A percentile compares a stretch with the other conserved stretches of the same genome.
Evolutionary conservation across 2,797 vertebrate species (phyloP).

Genomic region (Falco cherrug): DNA sequence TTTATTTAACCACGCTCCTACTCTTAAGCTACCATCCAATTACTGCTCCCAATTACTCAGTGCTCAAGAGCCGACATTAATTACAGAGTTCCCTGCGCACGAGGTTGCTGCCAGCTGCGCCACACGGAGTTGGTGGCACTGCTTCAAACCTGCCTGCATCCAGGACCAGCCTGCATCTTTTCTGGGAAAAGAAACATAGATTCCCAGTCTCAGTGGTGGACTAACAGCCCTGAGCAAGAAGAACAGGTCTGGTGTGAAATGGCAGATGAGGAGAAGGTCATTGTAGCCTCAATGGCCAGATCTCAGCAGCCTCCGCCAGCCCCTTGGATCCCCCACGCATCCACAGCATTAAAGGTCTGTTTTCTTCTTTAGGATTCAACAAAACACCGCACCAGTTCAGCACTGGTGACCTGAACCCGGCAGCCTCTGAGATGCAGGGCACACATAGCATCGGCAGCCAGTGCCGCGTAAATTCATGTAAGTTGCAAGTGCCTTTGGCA

Average conservation of each 20-base stretch:
- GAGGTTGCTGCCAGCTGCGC: background rate
- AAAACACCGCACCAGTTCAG: background rate
- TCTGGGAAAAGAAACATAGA: background rate
- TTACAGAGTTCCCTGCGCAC: background rate
- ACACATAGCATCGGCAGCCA: background rate
- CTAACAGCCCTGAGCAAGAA: background rate
- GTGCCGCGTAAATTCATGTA: fast-evolving
- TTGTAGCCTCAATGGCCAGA: fast-evolving
- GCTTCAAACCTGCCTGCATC: background rate
- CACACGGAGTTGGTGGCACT: fast-evolving
- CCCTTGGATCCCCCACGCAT: fast-evolving
- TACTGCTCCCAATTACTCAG: slow-evolving; percentile 26
- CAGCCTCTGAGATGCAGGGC: background rate
- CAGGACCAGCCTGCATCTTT: background rate
- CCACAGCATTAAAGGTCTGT: fast-evolving
- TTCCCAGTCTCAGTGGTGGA: fast-evolving
- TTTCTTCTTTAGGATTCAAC: background rate
- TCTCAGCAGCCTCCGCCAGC: background rate
- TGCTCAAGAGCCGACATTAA: background rate
- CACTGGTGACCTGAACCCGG: background rate
- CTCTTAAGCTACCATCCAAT: slow-evolving; percentile 51
- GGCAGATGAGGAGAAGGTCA: background rate
- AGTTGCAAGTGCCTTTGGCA: background rate
- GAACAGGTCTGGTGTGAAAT: background rate
- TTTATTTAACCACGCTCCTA: slow-evolving; percentile 10